phyloP scores from a whole-genome alignment of 2,797 vertebrate species.

The Eleutherodactylus coqui region DNA sequence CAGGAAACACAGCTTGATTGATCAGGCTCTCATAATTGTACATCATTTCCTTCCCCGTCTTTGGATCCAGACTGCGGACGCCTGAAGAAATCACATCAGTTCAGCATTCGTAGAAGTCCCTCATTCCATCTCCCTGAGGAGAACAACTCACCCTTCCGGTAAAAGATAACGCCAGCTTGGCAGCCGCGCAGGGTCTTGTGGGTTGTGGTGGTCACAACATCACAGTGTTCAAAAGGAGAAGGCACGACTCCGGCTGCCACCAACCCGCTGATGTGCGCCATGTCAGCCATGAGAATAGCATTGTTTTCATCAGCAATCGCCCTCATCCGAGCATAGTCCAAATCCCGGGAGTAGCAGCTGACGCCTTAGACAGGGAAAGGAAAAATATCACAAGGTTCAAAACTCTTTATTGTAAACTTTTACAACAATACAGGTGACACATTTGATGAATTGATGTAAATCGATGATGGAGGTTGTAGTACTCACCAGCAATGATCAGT shows the following conservation, averaged over 20 bases:
- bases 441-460: too few relatives aligned
- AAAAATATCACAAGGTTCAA: too few relatives aligned
- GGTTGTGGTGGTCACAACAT: conserved; percentile 93
- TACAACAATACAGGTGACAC: too few relatives aligned
- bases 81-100: conserved; percentile 72
- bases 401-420: too few relatives aligned
- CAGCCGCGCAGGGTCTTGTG: conserved; percentile 98
- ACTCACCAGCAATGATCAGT: conserved; percentile 90
- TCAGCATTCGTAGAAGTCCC: not conserved
- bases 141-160: conserved; percentile 83
- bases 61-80: conserved; percentile 86
- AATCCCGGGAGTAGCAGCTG: conserved; percentile 95
- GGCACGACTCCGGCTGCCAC: conserved; percentile 90
- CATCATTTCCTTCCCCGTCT: conserved; percentile 86
- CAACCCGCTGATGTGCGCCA: conserved; percentile 96
- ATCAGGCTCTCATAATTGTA: conserved; percentile 93
- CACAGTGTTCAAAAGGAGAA: conserved; percentile 90
- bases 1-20: conserved; percentile 95
- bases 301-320: conserved; percentile 85
- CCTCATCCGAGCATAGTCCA: conserved; percentile 89
- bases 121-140: not conserved
- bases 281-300: conserved; percentile 91
- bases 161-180: conserved; percentile 93
- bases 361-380: conserved; percentile 75
- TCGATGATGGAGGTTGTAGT: not conserved